Evolutionary conservation across 2,113 vertebrate genomes (phyloP).

Genomic region (Macquaria australasica): DNA sequence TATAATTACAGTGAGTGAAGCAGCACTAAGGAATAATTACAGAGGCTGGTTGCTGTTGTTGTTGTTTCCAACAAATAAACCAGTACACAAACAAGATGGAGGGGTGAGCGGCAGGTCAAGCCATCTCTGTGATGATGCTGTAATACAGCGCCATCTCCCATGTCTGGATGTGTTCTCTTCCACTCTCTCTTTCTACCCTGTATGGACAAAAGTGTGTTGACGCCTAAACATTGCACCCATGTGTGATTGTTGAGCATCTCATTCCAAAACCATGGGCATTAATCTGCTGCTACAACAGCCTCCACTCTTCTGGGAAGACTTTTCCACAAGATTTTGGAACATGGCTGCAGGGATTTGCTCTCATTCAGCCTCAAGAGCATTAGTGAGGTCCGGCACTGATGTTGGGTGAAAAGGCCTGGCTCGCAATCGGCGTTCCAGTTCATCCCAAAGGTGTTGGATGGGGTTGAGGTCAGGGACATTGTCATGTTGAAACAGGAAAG

Average conservation of each 20-base stretch:
- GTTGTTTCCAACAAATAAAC: constrained; percentile 80
- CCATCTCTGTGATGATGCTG: constrained; percentile 38
- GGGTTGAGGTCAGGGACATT: not conserved
- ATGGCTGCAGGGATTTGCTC: not conserved
- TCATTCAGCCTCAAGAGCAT: not conserved
- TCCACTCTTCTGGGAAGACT: not conserved
- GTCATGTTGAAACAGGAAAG: not conserved
- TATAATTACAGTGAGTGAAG: constrained; percentile 82
- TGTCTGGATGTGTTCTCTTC: not conserved
- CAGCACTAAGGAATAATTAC: constrained; percentile 84
- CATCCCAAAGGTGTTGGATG: not conserved
- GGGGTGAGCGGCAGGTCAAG: constrained; percentile 68
- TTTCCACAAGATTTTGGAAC: not conserved
- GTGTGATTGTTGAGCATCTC: not conserved
- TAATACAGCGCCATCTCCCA: constrained; percentile 15
- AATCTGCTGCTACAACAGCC: not conserved
- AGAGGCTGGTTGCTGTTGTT: constrained; percentile 74
- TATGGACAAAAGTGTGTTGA: not conserved
- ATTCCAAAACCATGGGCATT: not conserved
- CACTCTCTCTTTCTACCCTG: not conserved
- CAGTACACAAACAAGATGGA: constrained; percentile 76
- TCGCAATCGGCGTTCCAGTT: not conserved
- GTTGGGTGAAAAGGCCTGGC: not conserved
- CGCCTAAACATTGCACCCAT: not conserved
- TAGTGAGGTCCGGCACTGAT: not conserved